Base-by-base conservation (phyloP, 2,797 vertebrate species). In the Paramormyrops hopkinsi region DNA sequence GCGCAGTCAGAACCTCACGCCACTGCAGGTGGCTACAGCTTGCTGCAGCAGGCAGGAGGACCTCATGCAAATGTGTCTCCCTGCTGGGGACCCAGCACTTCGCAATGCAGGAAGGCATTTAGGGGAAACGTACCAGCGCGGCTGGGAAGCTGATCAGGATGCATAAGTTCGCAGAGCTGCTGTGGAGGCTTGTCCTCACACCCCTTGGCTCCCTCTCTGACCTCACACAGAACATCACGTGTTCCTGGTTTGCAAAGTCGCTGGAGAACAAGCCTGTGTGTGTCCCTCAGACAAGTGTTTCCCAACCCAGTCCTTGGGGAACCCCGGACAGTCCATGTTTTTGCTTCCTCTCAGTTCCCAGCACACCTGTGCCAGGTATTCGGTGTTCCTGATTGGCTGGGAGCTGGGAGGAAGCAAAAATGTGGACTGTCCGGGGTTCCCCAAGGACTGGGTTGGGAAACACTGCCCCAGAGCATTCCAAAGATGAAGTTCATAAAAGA, bases 221-320 rank as follows among this genome's bases (percentile, higher is more conserved):
- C 50, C 48, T 89, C 46, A 87, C 50, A 89, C n/a, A 83, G 46
- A 88, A 19, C 5, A 76, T 90, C 88, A 88, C 88, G 87, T 56
- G 73, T 59, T 65, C 22, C 33, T 86, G 37, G 87, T 84, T 48
- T 87, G 56, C 29, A 69, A 17, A 59, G 29, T 9, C n/a, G 9
- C 56, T 25, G 41, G 51, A 62, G 51, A 89, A 88, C 82, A 90
- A 76, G 37, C 41, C 53, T 37, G 76, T 0, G 7, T n/a, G 83
- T 53, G 84, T 87, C 54, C 22, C 4, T 85, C 53, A 62, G 59
- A 12, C 33, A 1, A 56, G 53, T 2, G 17, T 6, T 56, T 56
- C 53, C 53, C 53, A 56, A 56, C 53, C 17, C 53, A 56, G 53
- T 56, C 53, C 53, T 56, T 0, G 17, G 17, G 53, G 53, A n/a